These are phyloP conservation scores for Brevimyrus niger DNA, from an alignment of 2,113 vertebrate genomes.

Conservation along the genomic window DNA sequence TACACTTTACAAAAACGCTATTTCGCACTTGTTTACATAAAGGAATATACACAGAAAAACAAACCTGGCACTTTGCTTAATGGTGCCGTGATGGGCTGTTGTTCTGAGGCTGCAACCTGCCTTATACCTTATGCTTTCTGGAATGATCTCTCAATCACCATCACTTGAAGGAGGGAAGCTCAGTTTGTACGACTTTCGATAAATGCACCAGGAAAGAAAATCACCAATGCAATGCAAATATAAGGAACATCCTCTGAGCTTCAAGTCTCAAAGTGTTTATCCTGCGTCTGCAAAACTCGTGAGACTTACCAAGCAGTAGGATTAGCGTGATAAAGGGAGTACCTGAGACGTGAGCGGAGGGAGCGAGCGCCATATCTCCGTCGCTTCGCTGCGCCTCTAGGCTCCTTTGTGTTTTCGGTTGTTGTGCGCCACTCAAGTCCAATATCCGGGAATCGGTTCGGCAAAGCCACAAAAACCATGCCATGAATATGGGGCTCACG, in stretches of 20 bases:
- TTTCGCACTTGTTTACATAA: not conserved
- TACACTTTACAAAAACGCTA: not conserved
- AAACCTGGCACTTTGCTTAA: not conserved
- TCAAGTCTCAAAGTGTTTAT: not conserved
- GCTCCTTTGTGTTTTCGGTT: not conserved
- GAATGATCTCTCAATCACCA: not conserved
- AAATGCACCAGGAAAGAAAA: not conserved
- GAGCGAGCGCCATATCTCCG: not conserved
- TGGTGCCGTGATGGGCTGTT: not conserved
- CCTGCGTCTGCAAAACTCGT: not conserved
- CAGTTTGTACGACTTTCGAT: not conserved
- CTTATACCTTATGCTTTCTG: not conserved
- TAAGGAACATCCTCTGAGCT: not conserved
- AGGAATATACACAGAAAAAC: not conserved
- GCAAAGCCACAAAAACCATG: not conserved
- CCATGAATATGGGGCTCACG: not conserved
- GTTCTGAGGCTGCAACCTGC: not conserved
- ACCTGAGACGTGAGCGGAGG: not conserved
- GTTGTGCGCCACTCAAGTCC: not conserved
- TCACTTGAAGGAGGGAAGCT: not conserved
- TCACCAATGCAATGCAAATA: not conserved
- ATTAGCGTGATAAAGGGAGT: not conserved
- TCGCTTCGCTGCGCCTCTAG: not conserved
- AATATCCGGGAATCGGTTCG: not conserved
- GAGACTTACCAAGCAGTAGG: not conserved